Conservation (phyloP, 1,140 invertebrate species). For the Solenopsis invicta region DNA sequence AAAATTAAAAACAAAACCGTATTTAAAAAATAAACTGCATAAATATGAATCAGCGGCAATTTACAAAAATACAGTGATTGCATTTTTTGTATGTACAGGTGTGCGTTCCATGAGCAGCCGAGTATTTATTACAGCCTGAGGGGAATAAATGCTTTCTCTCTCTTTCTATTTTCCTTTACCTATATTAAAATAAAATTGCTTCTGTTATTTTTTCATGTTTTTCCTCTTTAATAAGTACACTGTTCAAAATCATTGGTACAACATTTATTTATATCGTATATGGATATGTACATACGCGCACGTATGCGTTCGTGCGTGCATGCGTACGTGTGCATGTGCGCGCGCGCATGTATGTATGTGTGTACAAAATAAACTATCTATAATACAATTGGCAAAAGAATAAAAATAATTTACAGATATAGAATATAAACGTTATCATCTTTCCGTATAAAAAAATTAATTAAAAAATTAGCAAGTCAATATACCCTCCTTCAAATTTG, state of each 20-base stretch:
- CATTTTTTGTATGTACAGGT: slow-evolving; percentile 51
- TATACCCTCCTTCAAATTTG: neutral
- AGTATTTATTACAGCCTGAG: slow-evolving; percentile 43
- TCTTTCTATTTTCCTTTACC: slow-evolving; percentile 18
- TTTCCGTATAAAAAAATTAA: neutral
- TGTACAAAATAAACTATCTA: neutral
- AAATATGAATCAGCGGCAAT: slow-evolving; percentile 31
- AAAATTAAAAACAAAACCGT: slow-evolving; percentile 9
- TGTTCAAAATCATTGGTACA: slow-evolving; percentile 7
- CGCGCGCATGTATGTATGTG: too few species aligned
- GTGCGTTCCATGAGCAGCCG: slow-evolving; percentile 10
- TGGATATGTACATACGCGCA: neutral
- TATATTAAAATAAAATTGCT: slow-evolving; percentile 43
- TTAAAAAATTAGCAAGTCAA: neutral
- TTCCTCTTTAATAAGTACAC: neutral
- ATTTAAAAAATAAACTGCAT: slow-evolving; percentile 22
- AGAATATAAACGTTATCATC: neutral
- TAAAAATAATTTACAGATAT: slow-evolving; percentile 1
- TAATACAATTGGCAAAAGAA: neutral
- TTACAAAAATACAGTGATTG: slow-evolving; percentile 50
- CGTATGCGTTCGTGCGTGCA: too few species aligned
- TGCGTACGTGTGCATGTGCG: too few species aligned
- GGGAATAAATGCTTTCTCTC: slow-evolving; percentile 40
- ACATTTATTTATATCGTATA: neutral
- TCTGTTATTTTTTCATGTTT: neutral